Percentiles rank a stretch among this genome's conserved stretches.
phyloP scores from a whole-genome alignment of 2,797 vertebrate genomes.

The Sciurus vulgaris region DNA sequence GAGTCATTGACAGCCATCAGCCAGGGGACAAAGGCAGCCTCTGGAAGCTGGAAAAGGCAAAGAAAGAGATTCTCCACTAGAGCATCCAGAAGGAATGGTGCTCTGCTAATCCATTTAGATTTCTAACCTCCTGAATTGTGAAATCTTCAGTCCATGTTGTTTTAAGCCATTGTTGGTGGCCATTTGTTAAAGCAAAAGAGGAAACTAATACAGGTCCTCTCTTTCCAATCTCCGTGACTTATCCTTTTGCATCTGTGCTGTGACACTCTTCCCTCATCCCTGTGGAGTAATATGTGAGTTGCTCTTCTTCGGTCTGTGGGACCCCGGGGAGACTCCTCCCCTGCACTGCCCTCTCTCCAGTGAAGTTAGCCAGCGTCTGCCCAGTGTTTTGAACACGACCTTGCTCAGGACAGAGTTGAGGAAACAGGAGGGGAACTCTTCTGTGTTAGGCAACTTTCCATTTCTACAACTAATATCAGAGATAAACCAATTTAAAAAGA shows the following conservation, averaged over 20 bases:
- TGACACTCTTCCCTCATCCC: too few species aligned
- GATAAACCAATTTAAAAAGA: neutral
- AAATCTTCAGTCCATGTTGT: neutral
- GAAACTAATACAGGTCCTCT: neutral
- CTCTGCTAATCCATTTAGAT: neutral
- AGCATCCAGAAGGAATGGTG: neutral
- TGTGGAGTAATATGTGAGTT: neutral
- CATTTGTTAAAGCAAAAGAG: neutral
- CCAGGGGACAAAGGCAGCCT: neutral
- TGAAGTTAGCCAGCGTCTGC: neutral
- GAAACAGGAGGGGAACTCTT: neutral
- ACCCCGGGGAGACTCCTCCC: neutral
- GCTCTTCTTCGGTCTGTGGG: neutral
- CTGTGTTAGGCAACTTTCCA: neutral
- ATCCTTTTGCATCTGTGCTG: too few species aligned
- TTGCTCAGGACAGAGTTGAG: neutral
- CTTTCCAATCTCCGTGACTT: neutral
- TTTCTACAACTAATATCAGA: neutral
- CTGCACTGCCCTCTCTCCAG: neutral
- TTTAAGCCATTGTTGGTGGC: neutral
- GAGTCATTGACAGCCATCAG: neutral
- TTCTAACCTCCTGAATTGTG: neutral
- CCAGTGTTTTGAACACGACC: accelerated
- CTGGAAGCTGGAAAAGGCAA: neutral
- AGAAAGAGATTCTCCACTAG: neutral